Base-by-base conservation (phyloP, 2,888 invertebrate species). In the Iphiclides podalirius region DNA sequence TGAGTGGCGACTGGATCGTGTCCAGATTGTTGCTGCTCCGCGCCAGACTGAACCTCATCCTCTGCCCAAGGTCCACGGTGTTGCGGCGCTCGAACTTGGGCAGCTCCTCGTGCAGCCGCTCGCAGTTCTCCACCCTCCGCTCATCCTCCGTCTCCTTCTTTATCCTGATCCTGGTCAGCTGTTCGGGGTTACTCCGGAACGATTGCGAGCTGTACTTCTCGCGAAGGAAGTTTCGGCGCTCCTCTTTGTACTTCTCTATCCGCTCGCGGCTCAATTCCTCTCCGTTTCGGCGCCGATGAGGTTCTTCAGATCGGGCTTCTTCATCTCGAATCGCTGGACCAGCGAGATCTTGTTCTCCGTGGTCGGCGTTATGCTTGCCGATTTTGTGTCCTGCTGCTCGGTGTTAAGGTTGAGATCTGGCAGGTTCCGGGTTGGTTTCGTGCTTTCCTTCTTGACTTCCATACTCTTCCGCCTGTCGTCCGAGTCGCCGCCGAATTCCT, bases 241-340 rank as follows among this genome's bases (percentile, higher is more conserved):
- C 96, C 70, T 96, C 96, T 80, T 97, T 97, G 72, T 96, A 97
- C 72, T 94, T 94, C 76, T 97, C 96, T 57, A 97, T 96, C 37
- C 96, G 83, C 68, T 96, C 96, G 38, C 96, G 86, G 63, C 94
- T 94, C 14, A 93, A 70, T 93, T 92, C 47, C 91, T 90, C 4
- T 91, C 84, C 0, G 90, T 79, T 14, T 89, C 89, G 40, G 82
- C 63, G 0, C 65, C 79, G 47, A 87, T 85, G 0, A 85, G 40
- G 3, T 63, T 76, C 36, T 80, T 85, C 0, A 84, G 57, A 1
- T 86, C 82, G 0, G 75, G 71, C 42, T 70, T 67, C 49, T 74
- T 74, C 0, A 76, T 58, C 36, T 82, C 81, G 48, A 83, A 87
- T 26, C 88, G 79, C 64, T 92, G 92, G 53, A 92, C 87, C 23